Evolutionary conservation across 1,140 invertebrate species (phyloP).

Genomic region (Pemphigus obesinymphae): DNA sequence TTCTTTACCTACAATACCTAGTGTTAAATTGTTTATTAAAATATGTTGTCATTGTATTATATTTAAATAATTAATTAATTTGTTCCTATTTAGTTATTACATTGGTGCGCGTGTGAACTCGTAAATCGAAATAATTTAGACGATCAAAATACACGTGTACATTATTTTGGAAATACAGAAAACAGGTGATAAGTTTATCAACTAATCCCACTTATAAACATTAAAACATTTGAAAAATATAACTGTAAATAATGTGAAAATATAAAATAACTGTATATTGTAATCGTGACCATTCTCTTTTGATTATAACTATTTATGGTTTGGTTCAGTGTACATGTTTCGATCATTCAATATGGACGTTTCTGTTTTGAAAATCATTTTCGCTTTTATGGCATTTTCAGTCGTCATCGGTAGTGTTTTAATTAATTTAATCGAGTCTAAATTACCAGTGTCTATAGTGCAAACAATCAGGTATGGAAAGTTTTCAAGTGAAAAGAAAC

Average conservation of each 20-base stretch:
- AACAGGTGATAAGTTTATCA: constrained; percentile 38
- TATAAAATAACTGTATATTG: neutral
- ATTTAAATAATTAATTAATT: too few species aligned
- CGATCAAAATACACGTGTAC: neutral
- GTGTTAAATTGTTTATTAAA: too few species aligned
- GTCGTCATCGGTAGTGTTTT: constrained; percentile 57
- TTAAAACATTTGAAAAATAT: neutral
- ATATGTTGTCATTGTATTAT: neutral
- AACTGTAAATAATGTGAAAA: neutral
- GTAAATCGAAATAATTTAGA: neutral
- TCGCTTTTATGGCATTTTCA: constrained; percentile 51
- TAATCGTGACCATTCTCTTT: neutral
- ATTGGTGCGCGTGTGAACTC: neutral
- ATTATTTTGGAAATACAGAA: neutral
- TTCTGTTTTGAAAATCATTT: constrained; percentile 55
- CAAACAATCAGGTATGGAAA: constrained; percentile 66
- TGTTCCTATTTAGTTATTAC: neutral
- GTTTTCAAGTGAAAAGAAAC: constrained; percentile 56
- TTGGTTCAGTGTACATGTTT: neutral
- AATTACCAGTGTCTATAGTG: constrained; percentile 59
- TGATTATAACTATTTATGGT: neutral
- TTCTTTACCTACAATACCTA: too few species aligned
- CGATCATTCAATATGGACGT: constrained; percentile 50
- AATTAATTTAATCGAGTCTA: constrained; percentile 59
- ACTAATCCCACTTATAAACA: neutral